Conservation (phyloP, 2,113 vertebrate species). For the Stomatorhinus ivindoensis region DNA sequence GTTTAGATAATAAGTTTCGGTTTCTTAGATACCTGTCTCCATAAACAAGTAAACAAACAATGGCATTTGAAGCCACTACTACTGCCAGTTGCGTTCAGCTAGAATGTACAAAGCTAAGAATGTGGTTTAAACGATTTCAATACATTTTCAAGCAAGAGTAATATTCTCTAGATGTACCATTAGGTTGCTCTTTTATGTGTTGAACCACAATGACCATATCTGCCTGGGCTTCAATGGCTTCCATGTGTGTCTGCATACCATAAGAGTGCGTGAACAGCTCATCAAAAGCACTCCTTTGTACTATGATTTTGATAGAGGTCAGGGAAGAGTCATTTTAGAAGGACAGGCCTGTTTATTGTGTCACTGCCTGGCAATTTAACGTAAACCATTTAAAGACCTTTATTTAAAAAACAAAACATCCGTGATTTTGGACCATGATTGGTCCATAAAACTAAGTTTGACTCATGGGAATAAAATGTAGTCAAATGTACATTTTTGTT, state of each 20-base stretch:
- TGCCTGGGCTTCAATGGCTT: slow-evolving; percentile 32
- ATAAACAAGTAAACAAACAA: slow-evolving; percentile 18
- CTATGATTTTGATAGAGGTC: slow-evolving; percentile 23
- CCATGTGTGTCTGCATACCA: slow-evolving; percentile 39
- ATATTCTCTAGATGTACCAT: slow-evolving; percentile 18
- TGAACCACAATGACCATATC: slow-evolving; percentile 26
- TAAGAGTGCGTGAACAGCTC: slow-evolving; percentile 27
- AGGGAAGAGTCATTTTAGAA: slow-evolving; percentile 23
- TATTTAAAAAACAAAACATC: background rate
- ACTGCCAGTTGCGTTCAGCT: background rate
- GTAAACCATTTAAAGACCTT: background rate
- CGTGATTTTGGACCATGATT: background rate
- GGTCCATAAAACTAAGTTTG: background rate
- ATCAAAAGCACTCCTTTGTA: slow-evolving; percentile 34
- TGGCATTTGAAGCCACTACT: background rate
- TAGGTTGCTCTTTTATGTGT: slow-evolving; percentile 33
- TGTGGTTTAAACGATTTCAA: slow-evolving; percentile 14
- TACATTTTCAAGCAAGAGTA: slow-evolving; percentile 23
- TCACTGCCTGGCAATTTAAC: slow-evolving; percentile 20
- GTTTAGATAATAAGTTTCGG: slow-evolving; percentile 3
- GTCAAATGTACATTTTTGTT: background rate
- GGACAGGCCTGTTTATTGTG: slow-evolving; percentile 20
- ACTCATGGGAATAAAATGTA: background rate
- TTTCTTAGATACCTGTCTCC: slow-evolving; percentile 28
- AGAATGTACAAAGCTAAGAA: background rate